Conservation (phyloP, 1,140 invertebrate species). For the Drusus annulatus region DNA sequence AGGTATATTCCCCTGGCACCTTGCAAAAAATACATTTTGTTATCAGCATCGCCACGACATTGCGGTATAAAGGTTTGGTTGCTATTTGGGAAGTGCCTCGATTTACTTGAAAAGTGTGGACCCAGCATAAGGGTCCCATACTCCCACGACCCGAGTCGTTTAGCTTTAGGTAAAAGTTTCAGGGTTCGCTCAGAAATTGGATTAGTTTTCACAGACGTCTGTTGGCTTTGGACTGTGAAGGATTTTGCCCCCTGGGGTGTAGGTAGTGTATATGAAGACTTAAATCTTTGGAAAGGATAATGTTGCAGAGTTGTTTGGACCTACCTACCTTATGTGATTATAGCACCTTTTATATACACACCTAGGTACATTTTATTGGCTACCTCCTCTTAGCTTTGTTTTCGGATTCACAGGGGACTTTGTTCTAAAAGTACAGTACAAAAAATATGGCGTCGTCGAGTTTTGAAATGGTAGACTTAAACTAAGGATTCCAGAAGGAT, state of each 20-base stretch:
- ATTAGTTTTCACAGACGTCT: conserved; percentile 55
- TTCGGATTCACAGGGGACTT: no score
- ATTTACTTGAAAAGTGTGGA: not conserved
- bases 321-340: no score
- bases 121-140: not conserved
- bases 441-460: no score
- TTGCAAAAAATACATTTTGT: not conserved
- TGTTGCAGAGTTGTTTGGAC: no score
- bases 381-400: no score
- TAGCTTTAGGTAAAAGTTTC: conserved; percentile 54
- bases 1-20: not conserved
- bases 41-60: not conserved
- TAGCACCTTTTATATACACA: no score
- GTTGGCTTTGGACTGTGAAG: conserved; percentile 19
- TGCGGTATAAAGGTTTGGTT: not conserved
- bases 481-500: no score
- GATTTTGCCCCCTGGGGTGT: conserved; percentile 28
- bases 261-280: conserved; percentile 1
- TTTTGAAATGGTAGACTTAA: no score
- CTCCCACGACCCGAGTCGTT: conserved; percentile 40
- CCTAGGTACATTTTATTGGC: no score
- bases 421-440: no score
- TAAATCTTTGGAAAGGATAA: no score
- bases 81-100: not conserved
- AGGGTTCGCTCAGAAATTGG: conserved; percentile 51